phyloP scores from a whole-genome alignment of 1,140 invertebrate species.

The Atta colombica region DNA sequence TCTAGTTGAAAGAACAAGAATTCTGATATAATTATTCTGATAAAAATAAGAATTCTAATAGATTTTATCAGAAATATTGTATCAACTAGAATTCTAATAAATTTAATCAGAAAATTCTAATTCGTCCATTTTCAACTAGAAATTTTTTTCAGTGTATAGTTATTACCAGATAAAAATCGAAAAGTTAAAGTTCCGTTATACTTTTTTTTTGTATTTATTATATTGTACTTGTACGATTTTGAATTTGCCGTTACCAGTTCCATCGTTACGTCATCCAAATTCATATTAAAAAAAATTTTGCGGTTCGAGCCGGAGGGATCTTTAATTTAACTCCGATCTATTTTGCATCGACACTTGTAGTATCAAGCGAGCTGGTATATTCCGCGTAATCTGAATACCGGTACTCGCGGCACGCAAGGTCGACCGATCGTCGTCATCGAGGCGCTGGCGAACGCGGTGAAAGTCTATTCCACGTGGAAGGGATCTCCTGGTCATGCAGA shows the following conservation, averaged over 20 bases:
- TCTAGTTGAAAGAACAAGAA: too few species aligned
- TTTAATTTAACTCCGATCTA: not conserved
- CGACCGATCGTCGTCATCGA: constrained; percentile 71
- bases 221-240: not conserved
- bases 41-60: too few species aligned
- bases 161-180: not conserved
- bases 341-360: not conserved
- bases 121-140: too few species aligned
- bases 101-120: too few species aligned
- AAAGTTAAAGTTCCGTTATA: not conserved
- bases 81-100: too few species aligned
- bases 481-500: constrained; percentile 52
- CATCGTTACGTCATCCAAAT: not conserved
- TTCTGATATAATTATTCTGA: too few species aligned
- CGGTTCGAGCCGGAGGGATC: not conserved
- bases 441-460: constrained; percentile 72
- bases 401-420: constrained; percentile 75
- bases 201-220: not conserved
- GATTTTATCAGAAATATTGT: too few species aligned
- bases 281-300: not conserved
- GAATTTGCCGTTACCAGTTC: not conserved
- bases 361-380: constrained; percentile 17
- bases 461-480: constrained; percentile 70
- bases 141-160: not conserved
- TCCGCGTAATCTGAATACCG: constrained; percentile 69